Base-by-base conservation (phyloP, 2,797 vertebrate species). In the Strix occidentalis region DNA sequence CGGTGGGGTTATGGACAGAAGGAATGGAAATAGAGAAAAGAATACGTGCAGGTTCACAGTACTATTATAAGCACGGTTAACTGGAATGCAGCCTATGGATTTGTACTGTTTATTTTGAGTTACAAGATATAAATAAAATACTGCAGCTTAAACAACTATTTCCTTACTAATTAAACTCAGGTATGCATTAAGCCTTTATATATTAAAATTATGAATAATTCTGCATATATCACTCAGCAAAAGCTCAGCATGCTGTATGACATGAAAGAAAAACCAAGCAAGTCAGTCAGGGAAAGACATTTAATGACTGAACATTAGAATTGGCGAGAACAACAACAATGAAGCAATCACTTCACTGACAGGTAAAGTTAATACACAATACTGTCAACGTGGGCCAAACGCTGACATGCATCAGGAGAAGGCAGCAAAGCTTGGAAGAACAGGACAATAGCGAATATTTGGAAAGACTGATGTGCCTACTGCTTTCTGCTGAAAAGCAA, bases 171-270 rank as follows among this genome's bases (percentile, higher is more conserved):
- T 90, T 79, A 87, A 43, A 69, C 33, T 66, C 43, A 66, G 58
- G 87, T 84, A 84, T 63, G 66, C 39, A 93, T 72, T 77, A 95
- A 90, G 39, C 33, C 70, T 89, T 71, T 81, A 15, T 86, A 64
- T 72, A 89, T 78, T 94, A 71, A 88, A 94, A 95, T 76, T 5
- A 94, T 86, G 81, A 93, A 45, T 78, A 92, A 87, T 80, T 85
- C 74, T 50, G 77, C 58, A 86, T 78, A 13, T 33, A 70, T 94
- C 81, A 78, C 57, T 92, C 89, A 85, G 69, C 57, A 93, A 87
- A 89, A 83, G 64, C 65, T 94, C 57, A 50, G 35, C 68, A 90
- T 58, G 13, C 53, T 57, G 3, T 31, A 75, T 65, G 68, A 90
- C 54, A 65, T 10, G 54, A 71, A 95, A 84, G 71, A 75, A 92